phyloP scores from a whole-genome alignment of 2,888 invertebrate genomes.

The Ectemnius cavifrons region DNA sequence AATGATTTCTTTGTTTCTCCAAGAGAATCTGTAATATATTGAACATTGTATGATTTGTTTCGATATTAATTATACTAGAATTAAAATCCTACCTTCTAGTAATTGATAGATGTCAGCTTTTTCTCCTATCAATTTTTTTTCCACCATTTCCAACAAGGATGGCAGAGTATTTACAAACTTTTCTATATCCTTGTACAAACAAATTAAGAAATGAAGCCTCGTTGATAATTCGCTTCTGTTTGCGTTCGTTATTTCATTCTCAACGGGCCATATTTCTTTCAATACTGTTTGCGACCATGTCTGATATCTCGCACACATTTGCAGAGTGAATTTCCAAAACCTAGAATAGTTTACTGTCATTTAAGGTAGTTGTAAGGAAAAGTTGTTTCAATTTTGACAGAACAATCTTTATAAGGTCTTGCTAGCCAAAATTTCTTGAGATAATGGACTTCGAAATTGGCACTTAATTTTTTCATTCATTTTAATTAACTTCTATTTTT shows the following conservation, averaged over 20 bases:
- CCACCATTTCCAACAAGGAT: slow-evolving; percentile 64
- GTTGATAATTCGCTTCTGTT: slow-evolving; percentile 60
- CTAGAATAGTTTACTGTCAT: slow-evolving; percentile 74
- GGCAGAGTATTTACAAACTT: slow-evolving; percentile 72
- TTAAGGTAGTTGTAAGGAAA: not conserved
- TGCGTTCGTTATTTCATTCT: slow-evolving; percentile 60
- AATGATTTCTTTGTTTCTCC: slow-evolving; percentile 58
- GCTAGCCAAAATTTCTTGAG: too few relatives aligned
- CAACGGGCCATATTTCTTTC: slow-evolving; percentile 69
- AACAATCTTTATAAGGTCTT: too few relatives aligned
- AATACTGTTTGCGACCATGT: slow-evolving; percentile 82
- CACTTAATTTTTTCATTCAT: too few relatives aligned
- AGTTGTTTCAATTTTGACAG: too few relatives aligned
- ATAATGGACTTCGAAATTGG: too few relatives aligned
- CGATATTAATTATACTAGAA: not conserved
- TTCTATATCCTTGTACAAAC: slow-evolving; percentile 76
- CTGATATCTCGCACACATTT: slow-evolving; percentile 88
- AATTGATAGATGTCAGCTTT: slow-evolving; percentile 58
- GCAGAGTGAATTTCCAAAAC: slow-evolving; percentile 93
- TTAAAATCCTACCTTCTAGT: slow-evolving; percentile 65
- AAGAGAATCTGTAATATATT: slow-evolving; percentile 56
- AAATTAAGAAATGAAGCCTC: slow-evolving; percentile 74
- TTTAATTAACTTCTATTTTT: too few relatives aligned
- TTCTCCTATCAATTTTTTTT: slow-evolving; percentile 60
- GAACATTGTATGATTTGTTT: not conserved